A percentile compares a stretch with the other conserved stretches of the same genome.
Conservation (phyloP, 2,888 invertebrate genomes). For the Autographa gamma region DNA sequence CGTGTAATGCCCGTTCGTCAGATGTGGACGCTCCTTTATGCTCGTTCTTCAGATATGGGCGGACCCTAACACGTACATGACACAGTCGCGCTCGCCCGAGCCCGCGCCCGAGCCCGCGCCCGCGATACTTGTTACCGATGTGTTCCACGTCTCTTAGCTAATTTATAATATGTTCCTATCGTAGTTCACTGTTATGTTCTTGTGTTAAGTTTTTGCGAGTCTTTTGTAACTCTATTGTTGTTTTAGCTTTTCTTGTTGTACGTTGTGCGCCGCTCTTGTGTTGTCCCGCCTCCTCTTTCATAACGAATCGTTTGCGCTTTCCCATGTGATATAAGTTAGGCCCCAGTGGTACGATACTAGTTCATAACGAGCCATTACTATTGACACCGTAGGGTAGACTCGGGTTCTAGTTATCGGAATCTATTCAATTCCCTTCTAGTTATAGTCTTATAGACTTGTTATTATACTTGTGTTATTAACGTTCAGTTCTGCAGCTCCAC, state of each 20-base stretch:
- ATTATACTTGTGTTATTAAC: background rate
- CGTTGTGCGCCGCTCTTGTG: background rate
- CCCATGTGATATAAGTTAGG: background rate
- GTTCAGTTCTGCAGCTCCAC: background rate
- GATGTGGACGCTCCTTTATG: too few species aligned
- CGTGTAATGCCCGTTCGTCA: too few species aligned
- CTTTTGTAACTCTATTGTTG: constrained; percentile 8
- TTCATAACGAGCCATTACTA: background rate
- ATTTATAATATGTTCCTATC: constrained; percentile 22
- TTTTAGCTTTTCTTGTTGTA: background rate
- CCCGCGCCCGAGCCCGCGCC: background rate
- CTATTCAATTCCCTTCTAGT: background rate
- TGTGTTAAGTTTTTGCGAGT: constrained; percentile 38
- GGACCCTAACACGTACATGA: background rate
- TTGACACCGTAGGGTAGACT: background rate
- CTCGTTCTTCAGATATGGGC: too few species aligned
- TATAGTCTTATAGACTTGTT: background rate
- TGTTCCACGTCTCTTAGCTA: constrained; percentile 9
- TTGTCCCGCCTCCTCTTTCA: background rate
- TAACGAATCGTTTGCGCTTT: constrained; percentile 6
- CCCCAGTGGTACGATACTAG: background rate
- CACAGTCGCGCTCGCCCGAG: background rate
- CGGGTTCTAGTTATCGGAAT: background rate
- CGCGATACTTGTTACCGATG: background rate
- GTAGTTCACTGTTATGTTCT: constrained; percentile 22